Conservation (phyloP, 2,113 vertebrate genomes). For the Nyctereutes procyonoides region DNA sequence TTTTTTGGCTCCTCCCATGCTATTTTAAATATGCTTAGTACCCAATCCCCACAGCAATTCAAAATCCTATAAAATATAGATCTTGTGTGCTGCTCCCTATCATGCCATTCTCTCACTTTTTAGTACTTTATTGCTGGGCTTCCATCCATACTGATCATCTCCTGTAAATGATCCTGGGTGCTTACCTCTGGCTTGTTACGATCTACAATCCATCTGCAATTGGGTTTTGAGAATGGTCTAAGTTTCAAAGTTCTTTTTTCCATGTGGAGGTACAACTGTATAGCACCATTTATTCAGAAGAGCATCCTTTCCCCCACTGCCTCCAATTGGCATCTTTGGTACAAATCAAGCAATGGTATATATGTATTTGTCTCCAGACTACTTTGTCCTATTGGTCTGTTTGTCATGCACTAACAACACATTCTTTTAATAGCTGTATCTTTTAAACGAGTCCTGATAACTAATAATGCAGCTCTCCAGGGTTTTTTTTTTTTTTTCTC, state of each 20-base stretch:
- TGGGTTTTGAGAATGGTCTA: neutral
- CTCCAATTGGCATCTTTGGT: neutral
- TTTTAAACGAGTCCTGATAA: neutral
- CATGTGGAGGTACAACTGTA: neutral
- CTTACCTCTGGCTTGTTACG: neutral
- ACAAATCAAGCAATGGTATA: neutral
- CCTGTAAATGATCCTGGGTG: neutral
- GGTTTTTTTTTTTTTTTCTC: neutral
- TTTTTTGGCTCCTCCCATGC: neutral
- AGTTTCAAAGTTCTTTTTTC: neutral
- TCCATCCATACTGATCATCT: neutral
- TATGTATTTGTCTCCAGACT: neutral
- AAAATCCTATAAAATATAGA: neutral
- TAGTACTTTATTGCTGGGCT: neutral
- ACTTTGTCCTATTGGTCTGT: no score
- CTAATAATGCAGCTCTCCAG: neutral
- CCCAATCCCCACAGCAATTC: neutral
- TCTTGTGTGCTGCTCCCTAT: neutral
- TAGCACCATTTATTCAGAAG: neutral
- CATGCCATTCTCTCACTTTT: neutral
- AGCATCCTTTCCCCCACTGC: neutral
- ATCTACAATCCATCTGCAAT: rapidly evolving
- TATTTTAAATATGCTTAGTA: neutral
- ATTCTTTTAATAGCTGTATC: neutral
- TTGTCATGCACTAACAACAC: neutral